phyloP scores from a whole-genome alignment of 1,140 invertebrate genomes.

The Bacillus rossius region DNA sequence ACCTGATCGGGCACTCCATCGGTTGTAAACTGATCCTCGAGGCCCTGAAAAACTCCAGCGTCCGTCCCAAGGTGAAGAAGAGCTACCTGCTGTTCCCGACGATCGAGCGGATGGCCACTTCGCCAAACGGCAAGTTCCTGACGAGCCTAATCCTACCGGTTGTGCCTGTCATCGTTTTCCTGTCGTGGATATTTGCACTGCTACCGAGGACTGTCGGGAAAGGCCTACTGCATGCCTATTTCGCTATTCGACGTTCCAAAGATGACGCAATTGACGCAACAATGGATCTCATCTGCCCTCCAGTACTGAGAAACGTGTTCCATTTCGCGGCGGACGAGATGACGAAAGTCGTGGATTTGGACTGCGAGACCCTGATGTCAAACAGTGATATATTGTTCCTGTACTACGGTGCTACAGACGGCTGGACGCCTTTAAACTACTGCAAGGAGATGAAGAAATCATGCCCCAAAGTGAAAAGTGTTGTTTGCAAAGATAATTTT shows the following conservation, averaged over 20 bases:
- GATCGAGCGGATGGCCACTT: slow-evolving; percentile 68
- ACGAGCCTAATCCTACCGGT: slow-evolving; percentile 49
- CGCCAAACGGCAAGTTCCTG: slow-evolving; percentile 59
- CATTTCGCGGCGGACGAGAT: slow-evolving; percentile 59
- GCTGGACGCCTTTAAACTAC: slow-evolving; percentile 66
- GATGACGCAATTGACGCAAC: slow-evolving; percentile 39
- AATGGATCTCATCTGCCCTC: slow-evolving; percentile 47
- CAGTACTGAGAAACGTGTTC: slow-evolving; percentile 48
- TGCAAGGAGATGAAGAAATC: slow-evolving; percentile 53
- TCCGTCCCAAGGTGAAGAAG: slow-evolving; percentile 45
- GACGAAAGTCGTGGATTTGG: slow-evolving; percentile 50
- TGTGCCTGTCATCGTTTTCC: slow-evolving; percentile 47
- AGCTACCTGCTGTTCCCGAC: slow-evolving; percentile 77
- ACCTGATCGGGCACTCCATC: slow-evolving; percentile 80
- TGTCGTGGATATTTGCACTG: slow-evolving; percentile 52
- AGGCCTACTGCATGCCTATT: slow-evolving; percentile 47
- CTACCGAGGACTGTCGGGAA: slow-evolving; percentile 50
- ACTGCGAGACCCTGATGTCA: slow-evolving; percentile 44
- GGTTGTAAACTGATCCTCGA: slow-evolving; percentile 76
- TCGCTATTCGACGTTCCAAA: slow-evolving; percentile 30
- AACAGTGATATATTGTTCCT: slow-evolving; percentile 57
- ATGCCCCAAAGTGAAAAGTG: slow-evolving; percentile 56
- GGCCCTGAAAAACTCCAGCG: slow-evolving; percentile 52
- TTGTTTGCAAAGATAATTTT: slow-evolving; percentile 57
- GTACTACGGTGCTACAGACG: slow-evolving; percentile 69